Evolutionary conservation across 2,888 invertebrate species (phyloP), one percentile per base, ranked within the genome.

Genomic region (Hipparchia semele): DNA sequence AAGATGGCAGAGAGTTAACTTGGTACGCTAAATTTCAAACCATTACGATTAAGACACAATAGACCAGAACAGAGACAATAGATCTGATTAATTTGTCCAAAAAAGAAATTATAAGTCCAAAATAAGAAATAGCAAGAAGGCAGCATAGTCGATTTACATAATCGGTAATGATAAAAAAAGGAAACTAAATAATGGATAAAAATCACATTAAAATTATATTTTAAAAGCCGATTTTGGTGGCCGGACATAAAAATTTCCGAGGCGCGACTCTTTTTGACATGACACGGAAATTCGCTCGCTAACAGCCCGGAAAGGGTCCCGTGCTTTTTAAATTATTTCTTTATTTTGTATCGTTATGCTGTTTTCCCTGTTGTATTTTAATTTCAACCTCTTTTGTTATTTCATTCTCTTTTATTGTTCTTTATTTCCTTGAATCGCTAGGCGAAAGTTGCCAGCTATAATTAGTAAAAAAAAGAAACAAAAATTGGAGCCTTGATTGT

Each of bases 211-310:
- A n/a, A 65, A 61, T 65, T 51, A 66, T 62, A 71, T 71, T 12
- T 66, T 39, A 66, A 67, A 73, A 65, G 59, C 66, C 61, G 66
- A 72, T 70, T 23, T 23, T 58, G 70, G 54, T 51, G 56, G 68
- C 70, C 64, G 68, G 71, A 75, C 71, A 51, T 69, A 69, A 73
- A 62, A 71, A 71, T 75, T 75, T 75, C 75, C 75, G 71, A 56
- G 23, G 59, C 56, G 59, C 54, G 53, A 58, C 60, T 59, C 71
- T 62, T 71, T 23, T 73, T 71, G 69, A 75, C 66, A 61, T 69
- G 71, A 71, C 58, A 60, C 61, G 69, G 75, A 75, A 62, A 59
- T 73, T 73, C 75, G 66, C 56, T 73, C 69, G 46, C 71, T 73
- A 73, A 75, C 65, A 71, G 13, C 64, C 58, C 56, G 9, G 49